phyloP scores from a whole-genome alignment of 2,797 vertebrate species.

The Gambusia yucatana region DNA sequence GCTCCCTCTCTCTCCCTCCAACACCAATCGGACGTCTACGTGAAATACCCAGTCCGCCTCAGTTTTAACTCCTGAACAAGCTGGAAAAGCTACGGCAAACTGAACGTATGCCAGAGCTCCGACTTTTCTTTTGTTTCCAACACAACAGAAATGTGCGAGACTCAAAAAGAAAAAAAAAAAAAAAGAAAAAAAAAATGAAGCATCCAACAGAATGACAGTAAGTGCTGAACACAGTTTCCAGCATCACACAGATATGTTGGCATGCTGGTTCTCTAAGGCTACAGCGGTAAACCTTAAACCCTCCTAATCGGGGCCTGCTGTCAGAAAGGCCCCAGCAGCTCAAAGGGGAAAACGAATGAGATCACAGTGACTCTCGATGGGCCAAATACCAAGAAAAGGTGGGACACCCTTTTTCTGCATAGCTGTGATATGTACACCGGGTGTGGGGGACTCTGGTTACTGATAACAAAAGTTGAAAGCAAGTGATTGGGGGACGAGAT shows the following conservation, averaged over 20 bases:
- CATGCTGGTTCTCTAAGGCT: conserved; percentile 49
- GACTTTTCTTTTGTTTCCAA: conserved; percentile 20
- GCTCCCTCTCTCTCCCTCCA: conserved; percentile 16
- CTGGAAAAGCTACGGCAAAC: neutral
- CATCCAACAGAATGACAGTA: conserved; percentile 5
- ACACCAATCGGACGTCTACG: conserved; percentile 7
- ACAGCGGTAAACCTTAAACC: conserved; percentile 57
- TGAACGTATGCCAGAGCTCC: conserved; percentile 18
- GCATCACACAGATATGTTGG: conserved; percentile 34
- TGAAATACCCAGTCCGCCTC: neutral
- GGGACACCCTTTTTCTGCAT: neutral
- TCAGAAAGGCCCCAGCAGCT: conserved; percentile 25
- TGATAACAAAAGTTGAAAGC: conserved; percentile 2
- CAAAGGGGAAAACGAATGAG: conserved; percentile 13
- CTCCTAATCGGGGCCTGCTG: conserved; percentile 44
- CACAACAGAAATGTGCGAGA: conserved; percentile 5
- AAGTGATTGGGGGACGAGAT: neutral
- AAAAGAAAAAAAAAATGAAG: neutral
- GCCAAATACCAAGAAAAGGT: conserved; percentile 5
- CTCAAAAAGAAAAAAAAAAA: neutral
- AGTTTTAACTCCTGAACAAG: neutral
- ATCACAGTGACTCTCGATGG: neutral
- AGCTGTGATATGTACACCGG: neutral
- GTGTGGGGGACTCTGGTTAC: conserved; percentile 11
- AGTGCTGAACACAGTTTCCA: conserved; percentile 5